Base-by-base conservation (phyloP, 2,888 invertebrate genomes). In the Cantharis nigra region DNA sequence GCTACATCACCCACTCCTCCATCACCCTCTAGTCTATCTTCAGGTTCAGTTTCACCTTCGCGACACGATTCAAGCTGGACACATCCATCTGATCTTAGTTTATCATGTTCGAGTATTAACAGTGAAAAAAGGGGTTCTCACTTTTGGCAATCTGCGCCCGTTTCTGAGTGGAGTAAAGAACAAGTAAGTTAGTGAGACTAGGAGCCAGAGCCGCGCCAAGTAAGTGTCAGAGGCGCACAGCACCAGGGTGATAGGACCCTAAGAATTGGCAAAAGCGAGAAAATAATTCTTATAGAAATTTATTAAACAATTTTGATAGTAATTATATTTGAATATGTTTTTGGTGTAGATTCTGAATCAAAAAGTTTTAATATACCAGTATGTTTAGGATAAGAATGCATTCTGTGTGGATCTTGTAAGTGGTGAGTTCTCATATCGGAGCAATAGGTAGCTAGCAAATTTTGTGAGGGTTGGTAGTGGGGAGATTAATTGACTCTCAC, bases 101-200 rank as follows among this genome's bases (percentile, higher is more conserved):
- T 91, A n/a, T 91, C 91, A n/a, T 91, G 91, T 76, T 91, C 91
- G 79, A 92, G 92, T 84, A 92, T 92, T 85, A 91, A 91, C 79
- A 92, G 92, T 84, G 91, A 92, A 80, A 93, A 92, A 84, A 91
- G 91, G 75, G 88, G 88, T 28, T 90, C 92, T 65, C 92, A 93
- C 83, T 92, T 93, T 83, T 93, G 92, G 92, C 93, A 93, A 84
- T 91, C 91, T 74, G 91, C 91, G n/a, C 92, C 92, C 13, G 93
- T 95, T 64, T 91, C 91, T 65, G 94, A 95, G 83, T 95, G 95
- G 95, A 92, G 92, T 82, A 94, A 93, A 87, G 93, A 94, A 85
- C 94, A 94, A 90, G 94, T 94, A 84, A 86, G 87, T 84, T 70
- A 18, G 18, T 67, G 49, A 49, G 49, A 49, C n/a, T 2, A 49